phyloP scores from a whole-genome alignment of 2,797 vertebrate species.

The Pteropus rufus region DNA sequence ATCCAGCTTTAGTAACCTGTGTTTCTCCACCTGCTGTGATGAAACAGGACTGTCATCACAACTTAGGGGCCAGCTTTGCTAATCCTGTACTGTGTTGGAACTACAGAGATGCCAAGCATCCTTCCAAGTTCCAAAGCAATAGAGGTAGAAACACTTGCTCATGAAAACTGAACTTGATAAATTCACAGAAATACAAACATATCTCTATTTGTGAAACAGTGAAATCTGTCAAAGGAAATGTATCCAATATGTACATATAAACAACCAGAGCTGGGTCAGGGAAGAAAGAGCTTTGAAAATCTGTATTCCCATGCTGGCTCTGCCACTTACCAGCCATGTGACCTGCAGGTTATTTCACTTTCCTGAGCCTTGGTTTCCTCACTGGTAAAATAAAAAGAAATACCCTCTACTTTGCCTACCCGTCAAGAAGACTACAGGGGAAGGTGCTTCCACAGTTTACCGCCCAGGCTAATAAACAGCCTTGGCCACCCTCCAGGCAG shows the following conservation, averaged over 20 bases:
- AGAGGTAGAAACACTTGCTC: background rate
- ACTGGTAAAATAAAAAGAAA: background rate
- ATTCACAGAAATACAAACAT: constrained; percentile 12
- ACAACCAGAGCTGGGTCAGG: background rate
- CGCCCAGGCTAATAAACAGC: background rate
- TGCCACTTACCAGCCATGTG: background rate
- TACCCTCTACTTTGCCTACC: background rate
- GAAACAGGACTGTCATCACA: background rate
- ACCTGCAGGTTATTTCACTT: constrained; percentile 8
- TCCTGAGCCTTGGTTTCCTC: background rate
- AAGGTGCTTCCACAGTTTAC: background rate
- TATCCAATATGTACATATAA: background rate
- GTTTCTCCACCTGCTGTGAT: background rate
- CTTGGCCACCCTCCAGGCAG: background rate
- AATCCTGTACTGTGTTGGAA: fast-evolving
- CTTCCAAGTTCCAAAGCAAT: background rate
- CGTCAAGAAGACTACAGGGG: background rate
- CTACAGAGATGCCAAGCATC: background rate
- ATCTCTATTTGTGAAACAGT: background rate
- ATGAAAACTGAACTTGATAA: background rate
- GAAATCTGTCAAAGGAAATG: background rate
- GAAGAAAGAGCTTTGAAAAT: background rate
- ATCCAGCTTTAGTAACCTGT: background rate
- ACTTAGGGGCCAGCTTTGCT: background rate
- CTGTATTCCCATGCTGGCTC: background rate